Conservation (phyloP, 2,888 invertebrate species). For the Standfussiana lucernea region DNA sequence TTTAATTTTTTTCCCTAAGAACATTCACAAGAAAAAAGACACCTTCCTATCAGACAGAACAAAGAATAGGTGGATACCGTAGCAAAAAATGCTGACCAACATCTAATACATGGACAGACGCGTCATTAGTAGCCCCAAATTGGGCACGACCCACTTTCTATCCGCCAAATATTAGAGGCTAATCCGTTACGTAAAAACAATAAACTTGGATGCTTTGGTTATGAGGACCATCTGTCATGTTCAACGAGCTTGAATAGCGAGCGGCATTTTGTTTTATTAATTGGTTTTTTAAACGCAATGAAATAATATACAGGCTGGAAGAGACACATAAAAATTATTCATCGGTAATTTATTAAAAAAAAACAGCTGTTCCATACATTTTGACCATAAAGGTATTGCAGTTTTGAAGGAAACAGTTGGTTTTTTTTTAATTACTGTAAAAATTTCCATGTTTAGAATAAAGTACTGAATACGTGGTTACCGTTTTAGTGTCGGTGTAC, state of each 20-base stretch:
- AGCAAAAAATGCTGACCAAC: conserved; percentile 48
- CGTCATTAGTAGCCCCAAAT: conserved; percentile 49
- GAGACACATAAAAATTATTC: no score
- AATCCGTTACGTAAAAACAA: conserved; percentile 59
- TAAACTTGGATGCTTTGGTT: conserved; percentile 33
- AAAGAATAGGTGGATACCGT: conserved; percentile 23
- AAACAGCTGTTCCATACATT: no score
- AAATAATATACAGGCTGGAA: not conserved
- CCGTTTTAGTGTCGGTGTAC: no score
- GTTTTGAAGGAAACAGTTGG: no score
- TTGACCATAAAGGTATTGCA: no score
- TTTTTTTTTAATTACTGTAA: no score
- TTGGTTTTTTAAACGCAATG: conserved; percentile 8
- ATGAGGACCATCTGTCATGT: conserved; percentile 54
- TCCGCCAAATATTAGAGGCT: conserved; percentile 37
- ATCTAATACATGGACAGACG: conserved; percentile 36
- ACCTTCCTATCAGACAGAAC: conserved; percentile 21
- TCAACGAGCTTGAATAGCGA: conserved; percentile 41
- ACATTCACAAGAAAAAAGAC: not conserved
- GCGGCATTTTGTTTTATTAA: conserved; percentile 2
- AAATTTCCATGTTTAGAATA: no score
- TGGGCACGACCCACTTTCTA: conserved; percentile 59
- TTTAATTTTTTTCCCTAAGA: not conserved
- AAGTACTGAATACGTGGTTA: no score
- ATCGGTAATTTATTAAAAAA: no score